These are phyloP conservation scores for Gastrophryne carolinensis DNA, from an alignment of 2,797 vertebrate genomes.

Conservation along the genomic window DNA sequence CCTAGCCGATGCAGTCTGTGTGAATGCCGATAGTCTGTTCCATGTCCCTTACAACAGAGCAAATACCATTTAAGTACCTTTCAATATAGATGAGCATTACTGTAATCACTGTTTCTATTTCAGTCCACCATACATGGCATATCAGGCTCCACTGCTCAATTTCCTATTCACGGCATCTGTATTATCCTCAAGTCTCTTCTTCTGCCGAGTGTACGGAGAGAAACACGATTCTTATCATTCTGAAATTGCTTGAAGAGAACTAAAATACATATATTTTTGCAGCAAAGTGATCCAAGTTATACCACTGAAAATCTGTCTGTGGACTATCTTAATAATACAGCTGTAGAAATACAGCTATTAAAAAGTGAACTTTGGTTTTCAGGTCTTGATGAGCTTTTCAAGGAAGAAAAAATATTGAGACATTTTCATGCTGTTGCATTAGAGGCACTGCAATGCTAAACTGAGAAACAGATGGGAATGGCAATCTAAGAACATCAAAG, in stretches of 20 bases:
- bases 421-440: slow-evolving; percentile 15
- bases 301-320: background rate
- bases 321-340: background rate
- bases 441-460: slow-evolving; percentile 12
- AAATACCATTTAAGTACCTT: background rate
- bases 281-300: background rate
- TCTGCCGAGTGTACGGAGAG: background rate
- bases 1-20: background rate
- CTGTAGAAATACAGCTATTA: background rate
- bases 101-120: slow-evolving; percentile 26
- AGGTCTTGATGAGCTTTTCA: slow-evolving; percentile 26
- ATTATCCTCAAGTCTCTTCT: background rate
- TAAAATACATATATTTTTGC: slow-evolving; percentile 14
- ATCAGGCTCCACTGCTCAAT: background rate
- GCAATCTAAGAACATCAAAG: slow-evolving; percentile 31
- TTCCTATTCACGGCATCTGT: background rate
- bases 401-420: background rate
- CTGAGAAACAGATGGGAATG: slow-evolving; percentile 33
- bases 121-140: background rate
- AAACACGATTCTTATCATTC: background rate
- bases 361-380: slow-evolving; percentile 9
- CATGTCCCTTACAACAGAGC: background rate
- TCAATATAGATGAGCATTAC: slow-evolving; percentile 29
- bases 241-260: background rate
- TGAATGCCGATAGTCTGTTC: slow-evolving; percentile 1